These are phyloP conservation scores for Selene dorsalis DNA, from an alignment of 2,797 vertebrate genomes.

Conservation along the genomic window DNA sequence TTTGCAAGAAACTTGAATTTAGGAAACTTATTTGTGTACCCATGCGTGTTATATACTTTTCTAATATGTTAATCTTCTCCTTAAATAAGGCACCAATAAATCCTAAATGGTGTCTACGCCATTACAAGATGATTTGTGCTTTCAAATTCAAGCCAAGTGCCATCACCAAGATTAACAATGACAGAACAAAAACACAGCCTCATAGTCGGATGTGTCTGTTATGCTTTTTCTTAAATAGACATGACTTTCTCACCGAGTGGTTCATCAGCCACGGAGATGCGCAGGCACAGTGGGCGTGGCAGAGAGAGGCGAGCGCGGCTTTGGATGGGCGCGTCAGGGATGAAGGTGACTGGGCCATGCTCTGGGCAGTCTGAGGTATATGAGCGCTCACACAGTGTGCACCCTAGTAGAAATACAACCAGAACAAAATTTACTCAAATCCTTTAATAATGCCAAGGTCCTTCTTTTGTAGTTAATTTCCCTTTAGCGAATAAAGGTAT, in stretches of 20 bases:
- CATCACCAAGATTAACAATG: background rate
- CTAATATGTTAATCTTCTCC: too few species aligned
- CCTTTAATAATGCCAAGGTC: too few species aligned
- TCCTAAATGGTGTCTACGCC: too few species aligned
- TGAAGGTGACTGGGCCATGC: constrained; percentile 95
- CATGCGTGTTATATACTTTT: too few species aligned
- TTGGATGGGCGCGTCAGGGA: constrained; percentile 94
- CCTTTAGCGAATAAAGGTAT: background rate
- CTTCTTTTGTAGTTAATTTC: background rate
- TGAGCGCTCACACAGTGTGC: constrained; percentile 95
- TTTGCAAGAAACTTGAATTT: background rate
- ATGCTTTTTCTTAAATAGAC: background rate
- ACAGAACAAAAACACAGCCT: background rate
- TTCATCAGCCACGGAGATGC: constrained; percentile 91
- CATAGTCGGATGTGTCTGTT: too few species aligned
- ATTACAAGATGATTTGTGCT: background rate
- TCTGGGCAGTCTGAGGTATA: constrained; percentile 97
- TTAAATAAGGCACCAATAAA: too few species aligned
- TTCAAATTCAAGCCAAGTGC: background rate
- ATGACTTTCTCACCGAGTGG: constrained; percentile 87
- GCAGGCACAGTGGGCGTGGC: constrained; percentile 92
- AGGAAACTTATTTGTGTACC: background rate
- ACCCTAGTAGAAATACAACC: constrained; percentile 86
- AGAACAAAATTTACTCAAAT: background rate
- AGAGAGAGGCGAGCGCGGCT: constrained; percentile 95